These are phyloP conservation scores for Amphiprion ocellaris DNA, from an alignment of 2,113 vertebrate genomes.

Conservation along the genomic window DNA sequence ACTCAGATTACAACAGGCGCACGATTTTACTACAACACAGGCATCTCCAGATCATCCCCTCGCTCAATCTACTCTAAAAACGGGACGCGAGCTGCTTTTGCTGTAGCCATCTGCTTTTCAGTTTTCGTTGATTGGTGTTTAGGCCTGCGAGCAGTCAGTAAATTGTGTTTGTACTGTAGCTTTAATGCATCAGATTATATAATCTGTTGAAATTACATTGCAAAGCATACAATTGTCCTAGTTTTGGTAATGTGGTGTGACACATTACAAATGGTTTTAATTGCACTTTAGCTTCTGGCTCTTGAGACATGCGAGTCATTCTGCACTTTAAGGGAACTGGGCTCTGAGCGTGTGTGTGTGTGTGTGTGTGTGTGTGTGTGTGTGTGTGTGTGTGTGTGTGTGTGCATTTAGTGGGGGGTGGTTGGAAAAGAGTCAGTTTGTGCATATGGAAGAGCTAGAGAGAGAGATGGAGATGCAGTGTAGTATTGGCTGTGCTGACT, in stretches of 20 bases:
- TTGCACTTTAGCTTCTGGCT: conserved; percentile 74
- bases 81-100: neutral
- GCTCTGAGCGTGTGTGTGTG: conserved; percentile 8
- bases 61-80: conserved; percentile 21
- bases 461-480: conserved; percentile 65
- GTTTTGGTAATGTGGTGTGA: conserved; percentile 74
- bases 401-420: neutral
- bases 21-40: conserved; percentile 34
- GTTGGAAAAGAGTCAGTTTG: conserved; percentile 52
- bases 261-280: conserved; percentile 80
- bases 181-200: conserved; percentile 74
- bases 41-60: conserved; percentile 41
- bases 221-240: conserved; percentile 73
- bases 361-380: conserved; percentile 20
- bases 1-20: conserved; percentile 41
- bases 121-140: conserved; percentile 38
- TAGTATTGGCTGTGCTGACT: conserved; percentile 84
- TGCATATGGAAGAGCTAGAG: conserved; percentile 50
- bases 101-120: conserved; percentile 41
- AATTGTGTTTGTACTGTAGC: conserved; percentile 59
- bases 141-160: conserved; percentile 49
- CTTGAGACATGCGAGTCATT: conserved; percentile 52
- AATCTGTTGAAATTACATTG: conserved; percentile 76
- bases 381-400: conserved; percentile 1
- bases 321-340: conserved; percentile 42